Percentiles rank a stretch among this genome's conserved stretches.
Evolutionary conservation across 2,113 vertebrate genomes (phyloP).

Genomic region (Trogon surrucura): DNA sequence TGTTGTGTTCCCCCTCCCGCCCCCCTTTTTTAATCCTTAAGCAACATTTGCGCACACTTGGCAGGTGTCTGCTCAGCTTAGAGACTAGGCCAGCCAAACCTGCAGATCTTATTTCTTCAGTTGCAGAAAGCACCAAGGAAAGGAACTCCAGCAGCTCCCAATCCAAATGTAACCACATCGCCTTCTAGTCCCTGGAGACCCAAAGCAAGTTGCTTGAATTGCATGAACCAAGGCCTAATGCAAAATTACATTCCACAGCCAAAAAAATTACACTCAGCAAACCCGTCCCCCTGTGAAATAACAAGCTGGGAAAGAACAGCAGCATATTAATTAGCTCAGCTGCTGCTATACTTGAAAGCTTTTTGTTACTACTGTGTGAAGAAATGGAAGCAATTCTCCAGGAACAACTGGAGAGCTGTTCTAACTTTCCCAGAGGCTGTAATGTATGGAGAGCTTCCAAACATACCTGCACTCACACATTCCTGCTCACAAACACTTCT

Average conservation of each 20-base stretch:
- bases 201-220: neutral
- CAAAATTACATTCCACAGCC: neutral
- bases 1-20: neutral
- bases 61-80: neutral
- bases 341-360: neutral
- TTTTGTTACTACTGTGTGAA: neutral
- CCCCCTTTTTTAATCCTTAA: neutral
- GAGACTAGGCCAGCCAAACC: neutral
- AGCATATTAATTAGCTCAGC: neutral
- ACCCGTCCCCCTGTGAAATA: neutral
- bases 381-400: neutral
- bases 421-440: neutral
- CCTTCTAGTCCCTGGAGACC: neutral
- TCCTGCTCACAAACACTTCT: neutral
- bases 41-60: neutral
- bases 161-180: neutral
- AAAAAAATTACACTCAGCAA: neutral
- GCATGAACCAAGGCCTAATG: neutral
- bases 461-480: neutral
- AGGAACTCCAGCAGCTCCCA: neutral
- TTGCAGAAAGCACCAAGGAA: neutral
- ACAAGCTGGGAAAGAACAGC: neutral
- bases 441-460: neutral
- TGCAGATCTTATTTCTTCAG: neutral
- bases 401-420: neutral